Evolutionary conservation across 2,797 vertebrate genomes (phyloP).

Genomic region (Peromyscus aztecus): DNA sequence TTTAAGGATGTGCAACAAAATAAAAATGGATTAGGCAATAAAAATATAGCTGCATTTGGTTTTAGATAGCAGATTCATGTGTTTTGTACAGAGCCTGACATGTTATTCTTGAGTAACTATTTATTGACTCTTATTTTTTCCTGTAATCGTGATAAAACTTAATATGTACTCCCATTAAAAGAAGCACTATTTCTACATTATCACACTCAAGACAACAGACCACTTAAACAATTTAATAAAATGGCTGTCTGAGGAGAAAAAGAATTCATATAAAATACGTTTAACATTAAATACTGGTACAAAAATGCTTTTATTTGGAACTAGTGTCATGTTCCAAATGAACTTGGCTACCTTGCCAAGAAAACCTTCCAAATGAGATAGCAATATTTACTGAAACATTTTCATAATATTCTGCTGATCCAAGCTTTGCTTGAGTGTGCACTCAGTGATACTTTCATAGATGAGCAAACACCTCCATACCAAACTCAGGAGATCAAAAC

Average conservation of each 20-base stretch:
- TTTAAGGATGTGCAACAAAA: background rate
- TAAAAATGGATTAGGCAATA: constrained; percentile 34
- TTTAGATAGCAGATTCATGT: background rate
- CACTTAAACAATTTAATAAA: constrained; percentile 42
- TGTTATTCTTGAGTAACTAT: constrained; percentile 15
- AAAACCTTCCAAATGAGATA: background rate
- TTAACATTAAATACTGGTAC: background rate
- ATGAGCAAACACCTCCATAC: background rate
- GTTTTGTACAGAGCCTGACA: background rate
- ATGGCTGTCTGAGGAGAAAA: background rate
- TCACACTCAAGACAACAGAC: background rate
- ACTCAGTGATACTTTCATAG: background rate
- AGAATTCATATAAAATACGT: background rate
- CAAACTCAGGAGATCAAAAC: background rate
- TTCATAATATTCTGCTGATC: background rate
- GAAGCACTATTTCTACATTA: background rate
- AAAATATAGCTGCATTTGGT: background rate
- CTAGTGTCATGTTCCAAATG: background rate
- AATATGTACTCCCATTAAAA: background rate
- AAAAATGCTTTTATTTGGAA: background rate
- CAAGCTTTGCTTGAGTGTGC: background rate
- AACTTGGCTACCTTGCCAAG: background rate
- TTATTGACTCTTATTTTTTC: constrained; percentile 29
- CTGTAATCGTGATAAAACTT: constrained; percentile 7
- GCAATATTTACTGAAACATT: background rate